phyloP scores from a whole-genome alignment of 2,888 invertebrate genomes.

The Synergus japonicus region DNA sequence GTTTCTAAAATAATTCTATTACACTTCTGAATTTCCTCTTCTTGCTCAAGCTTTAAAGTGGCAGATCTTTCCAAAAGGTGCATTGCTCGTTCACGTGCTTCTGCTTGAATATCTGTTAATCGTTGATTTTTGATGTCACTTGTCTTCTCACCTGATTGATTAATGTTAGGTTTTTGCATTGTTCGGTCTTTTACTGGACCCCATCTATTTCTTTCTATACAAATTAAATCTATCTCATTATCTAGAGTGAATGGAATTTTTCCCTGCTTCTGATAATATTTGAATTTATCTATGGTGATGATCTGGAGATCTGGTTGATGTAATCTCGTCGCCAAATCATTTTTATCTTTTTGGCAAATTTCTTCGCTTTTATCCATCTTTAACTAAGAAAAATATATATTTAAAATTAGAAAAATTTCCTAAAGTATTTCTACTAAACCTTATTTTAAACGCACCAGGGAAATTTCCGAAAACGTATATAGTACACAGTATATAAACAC shows the following conservation, averaged over 20 bases:
- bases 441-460: no score
- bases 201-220: slow-evolving; percentile 61
- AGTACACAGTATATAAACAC: no score
- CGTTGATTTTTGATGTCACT: slow-evolving; percentile 56
- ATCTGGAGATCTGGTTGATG: neutral
- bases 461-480: no score
- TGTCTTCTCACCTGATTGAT: slow-evolving; percentile 64
- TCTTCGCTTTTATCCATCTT: neutral
- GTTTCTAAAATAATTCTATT: slow-evolving; percentile 89
- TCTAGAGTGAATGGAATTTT: slow-evolving; percentile 58
- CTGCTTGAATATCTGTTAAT: slow-evolving; percentile 77
- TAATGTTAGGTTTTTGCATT: slow-evolving; percentile 69
- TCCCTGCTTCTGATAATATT: neutral
- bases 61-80: slow-evolving; percentile 79
- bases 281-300: neutral
- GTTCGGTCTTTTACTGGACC: slow-evolving; percentile 65
- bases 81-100: slow-evolving; percentile 78
- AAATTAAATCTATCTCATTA: slow-evolving; percentile 54
- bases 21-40: slow-evolving; percentile 84
- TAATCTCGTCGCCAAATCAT: neutral
- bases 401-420: no score
- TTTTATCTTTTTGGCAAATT: neutral
- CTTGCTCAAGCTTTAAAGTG: slow-evolving; percentile 80
- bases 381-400: neutral
- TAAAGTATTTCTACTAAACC: no score